phyloP scores from a whole-genome alignment of 2,888 invertebrate species.

The Bugula neritina region DNA sequence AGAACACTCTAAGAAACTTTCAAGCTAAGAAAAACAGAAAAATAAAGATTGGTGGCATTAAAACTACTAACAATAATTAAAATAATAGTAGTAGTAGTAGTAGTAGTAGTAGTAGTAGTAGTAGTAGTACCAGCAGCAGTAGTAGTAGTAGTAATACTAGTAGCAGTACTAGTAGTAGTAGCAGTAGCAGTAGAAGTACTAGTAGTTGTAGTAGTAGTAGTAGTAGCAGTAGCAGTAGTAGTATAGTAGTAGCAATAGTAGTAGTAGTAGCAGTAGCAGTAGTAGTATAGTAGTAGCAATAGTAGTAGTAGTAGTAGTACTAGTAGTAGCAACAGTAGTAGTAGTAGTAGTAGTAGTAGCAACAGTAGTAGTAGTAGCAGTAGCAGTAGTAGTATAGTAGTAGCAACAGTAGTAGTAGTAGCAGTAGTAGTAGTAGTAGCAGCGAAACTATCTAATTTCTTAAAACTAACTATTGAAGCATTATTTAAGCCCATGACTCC shows the following conservation, averaged over 20 bases:
- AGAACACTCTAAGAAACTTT: too few species aligned
- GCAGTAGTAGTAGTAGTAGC: not conserved
- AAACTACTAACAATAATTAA: not conserved
- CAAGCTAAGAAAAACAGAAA: too few species aligned
- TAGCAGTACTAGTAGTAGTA: not conserved
- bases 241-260: not conserved
- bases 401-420: not conserved
- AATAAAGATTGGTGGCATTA: too few species aligned
- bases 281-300: not conserved
- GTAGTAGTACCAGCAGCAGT: not conserved
- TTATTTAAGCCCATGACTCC: too few species aligned
- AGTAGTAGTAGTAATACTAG: not conserved
- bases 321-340: not conserved
- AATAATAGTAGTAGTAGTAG: not conserved
- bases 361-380: not conserved
- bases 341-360: not conserved
- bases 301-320: not conserved
- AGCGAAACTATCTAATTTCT: not conserved
- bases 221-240: not conserved
- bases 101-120: not conserved
- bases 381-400: slow-evolving; percentile 27
- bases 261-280: not conserved
- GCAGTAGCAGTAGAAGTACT: not conserved
- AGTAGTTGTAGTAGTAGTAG: not conserved
- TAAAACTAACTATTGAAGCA: too few species aligned